Evolutionary conservation across 2,113 vertebrate genomes (phyloP).

Genomic region (Pedionomus torquatus): DNA sequence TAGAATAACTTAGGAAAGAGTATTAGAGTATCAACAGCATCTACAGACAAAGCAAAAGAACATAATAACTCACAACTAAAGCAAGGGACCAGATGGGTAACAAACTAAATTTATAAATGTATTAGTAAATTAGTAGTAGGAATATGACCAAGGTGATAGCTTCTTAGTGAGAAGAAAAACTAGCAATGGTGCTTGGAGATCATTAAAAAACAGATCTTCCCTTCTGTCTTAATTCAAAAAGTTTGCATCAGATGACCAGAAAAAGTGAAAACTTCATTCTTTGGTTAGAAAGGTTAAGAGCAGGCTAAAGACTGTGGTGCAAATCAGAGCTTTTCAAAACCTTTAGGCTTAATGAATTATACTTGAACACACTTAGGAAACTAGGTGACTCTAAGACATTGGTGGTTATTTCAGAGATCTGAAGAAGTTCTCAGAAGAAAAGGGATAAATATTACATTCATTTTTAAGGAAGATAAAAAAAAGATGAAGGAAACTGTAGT

Average conservation of each 20-base stretch:
- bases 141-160: background rate
- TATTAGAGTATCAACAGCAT: background rate
- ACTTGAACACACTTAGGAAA: background rate
- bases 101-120: background rate
- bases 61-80: background rate
- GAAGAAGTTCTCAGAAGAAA: background rate
- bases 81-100: background rate
- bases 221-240: background rate
- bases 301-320: background rate
- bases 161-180: background rate
- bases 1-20: background rate
- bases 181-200: background rate
- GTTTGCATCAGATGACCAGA: background rate
- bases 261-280: background rate
- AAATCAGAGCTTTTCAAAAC: background rate
- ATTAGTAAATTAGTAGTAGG: background rate
- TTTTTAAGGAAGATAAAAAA: background rate
- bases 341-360: background rate
- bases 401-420: background rate
- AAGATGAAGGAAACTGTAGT: background rate
- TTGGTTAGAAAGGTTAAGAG: background rate
- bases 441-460: background rate
- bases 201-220: background rate
- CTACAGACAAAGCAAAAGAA: background rate
- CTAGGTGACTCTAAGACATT: accelerated